Base-by-base conservation (phyloP, 1,140 invertebrate species). In the Caenorhabditis tropicalis region DNA sequence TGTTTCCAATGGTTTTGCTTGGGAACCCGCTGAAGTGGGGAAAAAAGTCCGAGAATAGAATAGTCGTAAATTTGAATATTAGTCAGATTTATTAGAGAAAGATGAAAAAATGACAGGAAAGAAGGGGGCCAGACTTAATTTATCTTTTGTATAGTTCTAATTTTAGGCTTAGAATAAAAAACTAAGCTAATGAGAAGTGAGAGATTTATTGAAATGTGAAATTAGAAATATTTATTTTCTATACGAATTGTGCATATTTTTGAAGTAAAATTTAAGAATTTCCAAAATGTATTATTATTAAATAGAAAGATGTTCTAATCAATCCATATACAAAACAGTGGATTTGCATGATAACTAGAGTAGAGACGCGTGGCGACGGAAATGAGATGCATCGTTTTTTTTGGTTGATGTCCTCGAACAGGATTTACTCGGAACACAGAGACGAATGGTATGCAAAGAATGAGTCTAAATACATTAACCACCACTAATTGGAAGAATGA, bases 381-480 rank as follows among this genome's bases (percentile, higher is more conserved):
- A 43, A 74, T 74, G 65, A 74, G 36, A 74, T 74, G 65, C 65
- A 43, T 74, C 36, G 65, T 74, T 74, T 74, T 74, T 70, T 74
- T 27, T 24, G n/a, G 33, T n/a, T 74, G 65, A 43, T 74, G 65
- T 74, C 65, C n/a, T 74, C 36, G 36, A 43, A 74, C 65, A 74
- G 36, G 65, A 74, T 74, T 74, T 74, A 74, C 65, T 74, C 65
- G 65, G 65, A 74, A 74, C 65, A 74, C 65, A 74, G 12, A 65
- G 3, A 19, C 36, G 65, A 24, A 74, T 74, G 65, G 65, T 74
- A 74, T 74, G 65, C 65, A n/a, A 74, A 15, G 65, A 74, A 74
- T 74, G 65, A 74, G 65, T 74, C 65, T 74, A 74, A 74, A 74
- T 74, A 74, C 65, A 74, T 74, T 74, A 74, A 74, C 65, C 65